Percentiles rank a stretch among this genome's conserved stretches.
These are phyloP conservation scores for Leguminivora glycinivorella DNA, from an alignment of 1,140 invertebrate species.

Conservation along the genomic window DNA sequence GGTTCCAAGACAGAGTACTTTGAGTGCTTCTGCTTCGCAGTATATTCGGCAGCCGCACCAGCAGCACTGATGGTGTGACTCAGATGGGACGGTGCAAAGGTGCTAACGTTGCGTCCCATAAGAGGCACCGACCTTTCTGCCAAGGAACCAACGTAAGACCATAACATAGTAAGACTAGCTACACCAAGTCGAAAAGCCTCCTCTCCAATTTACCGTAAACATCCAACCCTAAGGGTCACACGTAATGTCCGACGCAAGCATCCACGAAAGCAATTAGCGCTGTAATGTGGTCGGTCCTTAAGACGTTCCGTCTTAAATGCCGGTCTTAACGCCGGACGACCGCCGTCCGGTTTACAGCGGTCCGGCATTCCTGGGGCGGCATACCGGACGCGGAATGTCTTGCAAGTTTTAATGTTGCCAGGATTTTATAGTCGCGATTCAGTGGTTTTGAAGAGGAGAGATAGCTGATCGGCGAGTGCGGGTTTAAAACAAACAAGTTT, in stretches of 20 bases:
- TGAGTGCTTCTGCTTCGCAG: too few species aligned
- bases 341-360: conserved; percentile 23
- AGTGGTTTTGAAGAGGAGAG: not conserved
- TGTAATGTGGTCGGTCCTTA: conserved; percentile 53
- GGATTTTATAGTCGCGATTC: conserved; percentile 43
- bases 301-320: conserved; percentile 42
- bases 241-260: conserved; percentile 43
- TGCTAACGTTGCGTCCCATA: too few species aligned
- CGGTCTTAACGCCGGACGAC: conserved; percentile 32
- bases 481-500: conserved; percentile 8
- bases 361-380: conserved; percentile 41
- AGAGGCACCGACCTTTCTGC: too few species aligned
- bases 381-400: conserved; percentile 47
- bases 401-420: conserved; percentile 45
- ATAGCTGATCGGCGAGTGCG: conserved; percentile 5
- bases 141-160: too few species aligned
- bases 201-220: conserved; percentile 31
- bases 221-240: conserved; percentile 18
- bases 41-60: too few species aligned
- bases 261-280: conserved; percentile 67
- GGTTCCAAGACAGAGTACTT: too few species aligned
- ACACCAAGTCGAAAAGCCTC: not conserved
- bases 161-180: not conserved
- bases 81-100: too few species aligned
- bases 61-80: too few species aligned